These are phyloP conservation scores for Styela clava DNA, from an alignment of 23 tunicate species.

Conservation along the genomic window DNA sequence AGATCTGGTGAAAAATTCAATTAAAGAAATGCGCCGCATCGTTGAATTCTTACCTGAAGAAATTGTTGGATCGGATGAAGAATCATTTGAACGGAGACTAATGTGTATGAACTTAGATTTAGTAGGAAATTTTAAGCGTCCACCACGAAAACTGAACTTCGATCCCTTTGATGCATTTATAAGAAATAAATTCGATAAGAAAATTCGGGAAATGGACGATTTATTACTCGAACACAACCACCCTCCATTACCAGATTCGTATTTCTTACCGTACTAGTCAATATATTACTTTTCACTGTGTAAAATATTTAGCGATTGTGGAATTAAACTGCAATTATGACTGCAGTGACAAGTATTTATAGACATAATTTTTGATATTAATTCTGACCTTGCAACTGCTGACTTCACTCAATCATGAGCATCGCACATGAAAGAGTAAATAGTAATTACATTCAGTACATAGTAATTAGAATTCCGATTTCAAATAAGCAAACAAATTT, in stretches of 20 bases:
- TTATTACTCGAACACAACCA: not conserved
- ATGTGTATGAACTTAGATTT: not conserved
- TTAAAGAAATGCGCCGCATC: constrained; percentile 4
- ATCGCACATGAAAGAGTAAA: too few species aligned
- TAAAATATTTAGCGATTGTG: too few species aligned
- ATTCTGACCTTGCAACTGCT: too few species aligned
- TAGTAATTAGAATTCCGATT: too few species aligned
- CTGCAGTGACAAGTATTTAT: too few species aligned
- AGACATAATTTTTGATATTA: too few species aligned
- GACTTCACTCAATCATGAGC: too few species aligned
- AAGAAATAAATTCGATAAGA: not conserved
- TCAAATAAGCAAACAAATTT: too few species aligned
- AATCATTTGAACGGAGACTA: not conserved
- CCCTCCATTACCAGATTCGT: not conserved
- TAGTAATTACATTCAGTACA: too few species aligned
- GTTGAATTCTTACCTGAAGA: not conserved
- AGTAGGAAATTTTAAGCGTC: constrained; percentile 1
- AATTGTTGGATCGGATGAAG: not conserved
- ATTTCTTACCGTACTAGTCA: not conserved
- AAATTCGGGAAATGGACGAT: not conserved
- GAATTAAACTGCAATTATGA: too few species aligned
- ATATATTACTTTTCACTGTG: too few species aligned
- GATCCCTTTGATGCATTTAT: not conserved
- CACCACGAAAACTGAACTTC: not conserved
- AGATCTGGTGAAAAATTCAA: not conserved